phyloP scores from a whole-genome alignment of 2,888 invertebrate genomes.

The Alentia gelatinosa region DNA sequence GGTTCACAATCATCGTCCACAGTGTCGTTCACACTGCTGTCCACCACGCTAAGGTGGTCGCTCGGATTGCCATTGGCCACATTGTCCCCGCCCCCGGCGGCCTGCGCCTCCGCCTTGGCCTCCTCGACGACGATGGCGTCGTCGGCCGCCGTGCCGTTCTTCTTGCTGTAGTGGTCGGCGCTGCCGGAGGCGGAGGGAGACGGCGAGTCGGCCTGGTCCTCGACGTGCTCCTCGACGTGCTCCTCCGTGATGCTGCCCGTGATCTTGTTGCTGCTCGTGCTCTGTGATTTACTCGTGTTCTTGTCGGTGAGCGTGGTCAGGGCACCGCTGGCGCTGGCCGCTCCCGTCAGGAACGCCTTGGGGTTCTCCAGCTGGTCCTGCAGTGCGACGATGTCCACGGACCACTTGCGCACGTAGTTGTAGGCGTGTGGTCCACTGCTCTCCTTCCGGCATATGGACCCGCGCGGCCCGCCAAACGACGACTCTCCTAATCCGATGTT shows the following conservation, averaged over 20 bases:
- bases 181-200: not conserved
- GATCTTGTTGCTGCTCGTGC: slow-evolving; percentile 48
- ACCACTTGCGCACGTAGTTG: slow-evolving; percentile 79
- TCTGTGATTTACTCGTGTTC: slow-evolving; percentile 36
- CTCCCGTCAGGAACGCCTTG: slow-evolving; percentile 67
- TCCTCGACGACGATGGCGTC: not conserved
- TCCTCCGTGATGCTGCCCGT: slow-evolving; percentile 38
- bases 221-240: not conserved
- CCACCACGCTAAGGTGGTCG: slow-evolving; percentile 29
- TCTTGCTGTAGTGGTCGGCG: not conserved
- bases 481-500: slow-evolving; percentile 64
- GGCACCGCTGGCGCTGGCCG: slow-evolving; percentile 31
- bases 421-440: slow-evolving; percentile 71
- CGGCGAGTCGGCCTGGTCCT: not conserved
- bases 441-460: not conserved
- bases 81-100: not conserved
- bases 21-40: slow-evolving; percentile 31
- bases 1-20: slow-evolving; percentile 27
- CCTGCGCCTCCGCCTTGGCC: not conserved
- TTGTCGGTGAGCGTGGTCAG: slow-evolving; percentile 21
- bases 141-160: not conserved
- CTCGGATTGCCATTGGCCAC: slow-evolving; percentile 36
- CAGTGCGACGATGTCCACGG: slow-evolving; percentile 78
- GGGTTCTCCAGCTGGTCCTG: slow-evolving; percentile 79
- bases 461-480: slow-evolving; percentile 34